Conservation (phyloP, 2,797 vertebrate species). For the Paguma larvata region DNA sequence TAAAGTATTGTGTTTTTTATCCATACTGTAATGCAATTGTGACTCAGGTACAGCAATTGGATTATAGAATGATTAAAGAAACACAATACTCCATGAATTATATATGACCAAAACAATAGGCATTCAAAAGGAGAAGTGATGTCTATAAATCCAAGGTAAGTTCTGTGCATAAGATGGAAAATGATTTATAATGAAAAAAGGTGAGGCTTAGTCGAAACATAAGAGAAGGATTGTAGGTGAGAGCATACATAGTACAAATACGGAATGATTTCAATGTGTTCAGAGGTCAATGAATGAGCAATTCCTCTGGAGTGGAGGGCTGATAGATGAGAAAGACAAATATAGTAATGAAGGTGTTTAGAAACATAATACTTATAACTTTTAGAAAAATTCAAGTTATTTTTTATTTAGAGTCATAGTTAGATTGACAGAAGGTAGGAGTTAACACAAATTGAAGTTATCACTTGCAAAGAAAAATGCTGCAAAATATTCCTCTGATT, state of each 20-base stretch:
- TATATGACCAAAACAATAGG: background rate
- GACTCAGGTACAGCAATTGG: fast-evolving
- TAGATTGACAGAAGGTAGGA: background rate
- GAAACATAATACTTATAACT: background rate
- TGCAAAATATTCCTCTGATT: background rate
- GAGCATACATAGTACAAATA: background rate
- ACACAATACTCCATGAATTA: background rate
- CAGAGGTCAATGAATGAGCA: background rate
- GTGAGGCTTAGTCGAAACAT: background rate
- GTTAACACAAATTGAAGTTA: background rate
- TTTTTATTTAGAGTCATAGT: background rate
- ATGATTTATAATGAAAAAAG: background rate
- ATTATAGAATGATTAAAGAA: background rate
- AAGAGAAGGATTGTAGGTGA: background rate
- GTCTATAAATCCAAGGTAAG: background rate
- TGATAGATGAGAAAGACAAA: background rate
- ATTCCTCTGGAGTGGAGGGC: background rate
- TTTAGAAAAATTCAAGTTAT: background rate
- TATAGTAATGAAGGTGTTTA: background rate
- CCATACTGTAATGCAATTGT: background rate
- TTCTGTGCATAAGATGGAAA: background rate
- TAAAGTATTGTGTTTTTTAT: background rate
- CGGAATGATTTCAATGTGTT: background rate
- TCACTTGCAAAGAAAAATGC: background rate
- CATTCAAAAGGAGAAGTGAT: background rate